These are phyloP conservation scores for Baryphthengus martii DNA, from an alignment of 2,113 vertebrate species.

Conservation along the genomic window DNA sequence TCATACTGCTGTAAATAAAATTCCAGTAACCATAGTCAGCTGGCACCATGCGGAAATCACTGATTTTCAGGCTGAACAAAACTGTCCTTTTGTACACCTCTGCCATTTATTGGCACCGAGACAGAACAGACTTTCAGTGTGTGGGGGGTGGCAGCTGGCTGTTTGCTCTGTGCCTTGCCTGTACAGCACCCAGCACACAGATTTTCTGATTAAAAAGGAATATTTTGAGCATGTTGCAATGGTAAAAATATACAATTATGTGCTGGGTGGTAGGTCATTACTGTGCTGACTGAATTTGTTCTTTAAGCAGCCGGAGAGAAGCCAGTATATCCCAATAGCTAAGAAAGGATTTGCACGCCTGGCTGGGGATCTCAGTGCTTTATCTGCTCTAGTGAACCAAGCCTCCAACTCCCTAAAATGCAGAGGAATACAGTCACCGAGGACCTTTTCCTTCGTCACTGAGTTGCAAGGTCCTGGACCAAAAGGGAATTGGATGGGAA, in stretches of 20 bases:
- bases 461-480: background rate
- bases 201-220: background rate
- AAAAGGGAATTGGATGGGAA: background rate
- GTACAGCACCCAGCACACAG: background rate
- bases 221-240: background rate
- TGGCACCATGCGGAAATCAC: background rate
- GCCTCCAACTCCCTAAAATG: background rate
- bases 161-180: background rate
- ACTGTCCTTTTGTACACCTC: background rate
- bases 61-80: background rate
- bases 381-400: constrained; percentile 60
- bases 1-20: constrained; percentile 22
- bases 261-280: constrained; percentile 19
- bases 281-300: constrained; percentile 28
- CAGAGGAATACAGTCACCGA: background rate
- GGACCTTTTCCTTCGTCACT: constrained; percentile 1
- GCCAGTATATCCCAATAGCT: constrained; percentile 48
- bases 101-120: background rate
- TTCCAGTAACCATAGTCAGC: background rate
- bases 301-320: constrained; percentile 46
- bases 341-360: constrained; percentile 61
- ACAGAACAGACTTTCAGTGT: background rate
- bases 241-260: constrained; percentile 34
- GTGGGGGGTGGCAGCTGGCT: background rate
- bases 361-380: constrained; percentile 40